Evolutionary conservation across 2,113 vertebrate species (phyloP), one percentile per base, ranked within the genome.

Genomic region (Cariama cristata): DNA sequence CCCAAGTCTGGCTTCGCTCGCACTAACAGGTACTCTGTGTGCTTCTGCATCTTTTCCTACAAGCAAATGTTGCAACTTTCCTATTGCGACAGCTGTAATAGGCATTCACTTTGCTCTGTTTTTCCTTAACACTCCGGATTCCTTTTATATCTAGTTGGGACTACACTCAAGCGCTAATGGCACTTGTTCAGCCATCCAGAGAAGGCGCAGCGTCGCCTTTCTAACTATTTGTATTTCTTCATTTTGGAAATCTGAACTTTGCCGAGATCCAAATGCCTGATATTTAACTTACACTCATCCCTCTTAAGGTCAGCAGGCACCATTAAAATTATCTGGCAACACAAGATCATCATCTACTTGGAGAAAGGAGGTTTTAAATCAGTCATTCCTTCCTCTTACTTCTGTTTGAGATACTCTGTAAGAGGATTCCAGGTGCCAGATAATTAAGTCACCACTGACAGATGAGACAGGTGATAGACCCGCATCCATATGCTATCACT

Each of bases 31-130:
- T 97, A 97, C 95, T 98, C 98, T 86, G 84, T 97, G 96, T 98
- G 97, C 94, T 97, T 97, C 98, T 98, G 97, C 98, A 98, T 98
- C 92, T 97, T 96, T 96, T 97, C 97, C 96, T 98, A 98, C 97
- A 97, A 98, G 97, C 97, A 97, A 97, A 97, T 97, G 93, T 95
- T 97, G 93, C 92, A 96, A 98, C 94, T 97, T 97, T 97, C 97
- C 97, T 75, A 90, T 73, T 21, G 90, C 94, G 95, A 93, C 96
- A 96, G 86, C 88, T 97, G 96, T 96, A 97, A 97, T 88, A 96
- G 92, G 84, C 93, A 86, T 89, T 94, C 94, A 79, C 90, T 96
- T 93, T 74, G 63, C 93, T 91, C 93, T 96, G 94, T 96, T 97
- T 97, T 97, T 95, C 95, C 96, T 96, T 98, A 94, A 96, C 96